phyloP scores from a whole-genome alignment of 2,113 vertebrate genomes.

The Zapornia atra region DNA sequence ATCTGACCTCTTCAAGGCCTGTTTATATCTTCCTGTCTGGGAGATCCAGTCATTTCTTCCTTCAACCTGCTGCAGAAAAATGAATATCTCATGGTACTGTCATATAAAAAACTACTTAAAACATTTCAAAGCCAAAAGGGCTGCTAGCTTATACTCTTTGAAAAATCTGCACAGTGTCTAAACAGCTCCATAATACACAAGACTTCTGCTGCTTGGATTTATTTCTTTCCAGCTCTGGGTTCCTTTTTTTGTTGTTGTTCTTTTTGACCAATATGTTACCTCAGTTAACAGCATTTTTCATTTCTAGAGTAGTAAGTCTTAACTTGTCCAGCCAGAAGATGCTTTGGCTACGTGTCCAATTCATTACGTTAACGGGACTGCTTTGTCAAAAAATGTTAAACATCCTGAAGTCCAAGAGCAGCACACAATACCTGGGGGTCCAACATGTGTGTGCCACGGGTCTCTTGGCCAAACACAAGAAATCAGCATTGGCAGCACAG shows the following conservation, averaged over 20 bases:
- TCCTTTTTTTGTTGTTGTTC: background rate
- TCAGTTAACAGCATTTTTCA: conserved; percentile 35
- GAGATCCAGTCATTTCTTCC: conserved; percentile 63
- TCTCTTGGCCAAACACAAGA: background rate
- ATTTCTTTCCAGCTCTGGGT: background rate
- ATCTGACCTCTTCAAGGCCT: conserved; percentile 69
- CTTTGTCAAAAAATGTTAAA: background rate
- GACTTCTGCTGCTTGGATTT: conserved; percentile 20
- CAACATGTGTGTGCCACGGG: rapidly evolving
- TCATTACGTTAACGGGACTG: background rate
- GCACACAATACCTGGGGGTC: background rate
- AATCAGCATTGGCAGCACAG: background rate
- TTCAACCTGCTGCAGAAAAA: conserved; percentile 59
- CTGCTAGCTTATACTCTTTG: conserved; percentile 58
- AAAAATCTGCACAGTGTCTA: conserved; percentile 61
- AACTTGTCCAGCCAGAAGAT: conserved; percentile 21
- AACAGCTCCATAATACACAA: conserved; percentile 44
- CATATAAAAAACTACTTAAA: conserved; percentile 71
- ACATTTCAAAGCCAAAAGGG: conserved; percentile 64
- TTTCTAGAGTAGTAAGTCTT: conserved; percentile 34
- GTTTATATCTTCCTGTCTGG: conserved; percentile 71
- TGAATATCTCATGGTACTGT: conserved; percentile 69
- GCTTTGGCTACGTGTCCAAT: background rate
- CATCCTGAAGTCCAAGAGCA: background rate
- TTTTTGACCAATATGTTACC: conserved; percentile 26